Conservation (phyloP, 2,797 vertebrate species). For the Ctenochaetus hawaiiensis region DNA sequence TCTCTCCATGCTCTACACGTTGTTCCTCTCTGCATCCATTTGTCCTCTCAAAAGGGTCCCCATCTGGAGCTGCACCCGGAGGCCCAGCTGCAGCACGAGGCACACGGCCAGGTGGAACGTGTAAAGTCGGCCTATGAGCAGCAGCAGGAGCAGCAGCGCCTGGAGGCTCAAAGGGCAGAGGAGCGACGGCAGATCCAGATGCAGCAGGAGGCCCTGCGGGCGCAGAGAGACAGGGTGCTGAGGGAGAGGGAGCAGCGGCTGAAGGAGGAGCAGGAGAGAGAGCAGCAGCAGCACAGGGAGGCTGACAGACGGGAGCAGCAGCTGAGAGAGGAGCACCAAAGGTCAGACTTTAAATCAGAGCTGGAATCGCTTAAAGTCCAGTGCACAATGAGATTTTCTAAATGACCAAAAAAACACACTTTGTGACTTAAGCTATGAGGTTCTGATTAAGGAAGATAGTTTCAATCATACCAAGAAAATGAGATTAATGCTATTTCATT, state of each 20-base stretch:
- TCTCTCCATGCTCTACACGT: background rate
- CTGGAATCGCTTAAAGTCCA: background rate
- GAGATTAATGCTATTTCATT: background rate
- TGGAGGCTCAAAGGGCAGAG: conserved; percentile 84
- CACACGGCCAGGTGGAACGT: conserved; percentile 40
- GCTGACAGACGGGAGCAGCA: conserved; percentile 82
- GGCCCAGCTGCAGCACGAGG: conserved; percentile 44
- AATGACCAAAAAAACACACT: background rate
- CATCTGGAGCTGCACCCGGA: conserved; percentile 32
- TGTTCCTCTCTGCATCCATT: background rate
- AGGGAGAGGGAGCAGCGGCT: conserved; percentile 85
- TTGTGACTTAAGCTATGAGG: background rate
- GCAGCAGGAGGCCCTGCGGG: conserved; percentile 87
- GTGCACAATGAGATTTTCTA: background rate
- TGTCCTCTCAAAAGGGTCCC: conserved; percentile 40
- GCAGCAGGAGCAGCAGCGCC: conserved; percentile 92
- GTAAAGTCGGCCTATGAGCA: conserved; percentile 89
- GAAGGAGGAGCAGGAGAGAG: conserved; percentile 83
- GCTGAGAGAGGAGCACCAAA: conserved; percentile 81
- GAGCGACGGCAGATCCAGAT: conserved; percentile 86
- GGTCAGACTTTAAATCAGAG: conserved; percentile 69
- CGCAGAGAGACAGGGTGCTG: conserved; percentile 85
- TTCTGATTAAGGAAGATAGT: too few relatives aligned
- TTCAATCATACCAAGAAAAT: background rate
- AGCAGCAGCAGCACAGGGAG: conserved; percentile 84